Conservation (phyloP, 1,140 invertebrate genomes). For the Drosophila willistoni region DNA sequence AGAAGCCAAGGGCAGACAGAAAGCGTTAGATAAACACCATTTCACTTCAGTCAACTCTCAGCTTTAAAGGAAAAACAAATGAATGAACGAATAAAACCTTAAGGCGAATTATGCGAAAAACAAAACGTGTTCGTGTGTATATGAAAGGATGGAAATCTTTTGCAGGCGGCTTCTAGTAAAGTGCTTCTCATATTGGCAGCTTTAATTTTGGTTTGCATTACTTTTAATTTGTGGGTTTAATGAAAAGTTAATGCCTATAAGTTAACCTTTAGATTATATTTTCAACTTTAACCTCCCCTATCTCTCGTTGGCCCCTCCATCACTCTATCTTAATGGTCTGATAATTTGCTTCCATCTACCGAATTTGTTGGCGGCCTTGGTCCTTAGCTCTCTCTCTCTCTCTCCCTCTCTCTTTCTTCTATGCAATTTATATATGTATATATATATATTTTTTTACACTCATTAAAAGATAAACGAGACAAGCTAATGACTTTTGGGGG, state of each 20-base stretch:
- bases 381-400: slow-evolving; percentile 15
- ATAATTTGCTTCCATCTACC: slow-evolving; percentile 45
- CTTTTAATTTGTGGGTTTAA: not conserved
- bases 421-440: slow-evolving; percentile 23
- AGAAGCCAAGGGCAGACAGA: slow-evolving; percentile 7
- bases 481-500: slow-evolving; percentile 75
- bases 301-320: not conserved
- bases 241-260: slow-evolving; percentile 7
- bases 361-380: slow-evolving; percentile 34
- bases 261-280: slow-evolving; percentile 19
- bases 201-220: not conserved
- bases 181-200: not conserved
- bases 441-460: slow-evolving; percentile 67
- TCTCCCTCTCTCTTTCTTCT: slow-evolving; percentile 3
- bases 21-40: slow-evolving; percentile 15
- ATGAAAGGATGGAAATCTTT: too few species aligned
- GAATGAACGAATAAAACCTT: slow-evolving; percentile 22
- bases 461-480: slow-evolving; percentile 81
- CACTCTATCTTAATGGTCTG: slow-evolving; percentile 34
- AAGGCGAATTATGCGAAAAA: not conserved
- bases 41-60: too few species aligned
- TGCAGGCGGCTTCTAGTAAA: too few species aligned
- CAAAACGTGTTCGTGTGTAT: not conserved
- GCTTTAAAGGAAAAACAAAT: slow-evolving; percentile 22
- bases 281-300: not conserved